Conservation (phyloP, 2,797 vertebrate genomes). For the Lycodopsis pacificus region DNA sequence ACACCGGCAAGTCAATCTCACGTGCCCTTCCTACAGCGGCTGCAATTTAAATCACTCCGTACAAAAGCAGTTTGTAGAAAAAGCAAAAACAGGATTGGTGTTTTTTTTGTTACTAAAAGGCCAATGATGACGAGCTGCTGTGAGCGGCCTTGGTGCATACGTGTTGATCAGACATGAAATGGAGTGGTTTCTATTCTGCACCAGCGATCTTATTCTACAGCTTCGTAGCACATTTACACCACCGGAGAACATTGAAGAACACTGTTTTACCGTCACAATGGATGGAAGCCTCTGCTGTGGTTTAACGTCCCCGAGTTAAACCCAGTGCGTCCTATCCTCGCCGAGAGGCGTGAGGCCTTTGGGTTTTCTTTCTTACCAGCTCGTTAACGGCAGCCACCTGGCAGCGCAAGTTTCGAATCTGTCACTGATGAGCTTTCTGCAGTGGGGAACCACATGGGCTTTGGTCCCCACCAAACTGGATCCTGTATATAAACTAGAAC, state of each 20-base stretch:
- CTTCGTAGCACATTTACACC: not conserved
- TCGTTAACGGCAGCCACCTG: constrained; percentile 13
- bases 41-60: not conserved
- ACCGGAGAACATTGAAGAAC: not conserved
- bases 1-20: not conserved
- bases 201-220: not conserved
- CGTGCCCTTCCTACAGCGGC: not conserved
- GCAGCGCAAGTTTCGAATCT: not conserved
- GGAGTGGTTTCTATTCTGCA: not conserved
- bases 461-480: not conserved
- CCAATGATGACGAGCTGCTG: not conserved
- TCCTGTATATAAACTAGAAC: not conserved
- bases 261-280: not conserved
- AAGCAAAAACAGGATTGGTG: too few species aligned
- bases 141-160: not conserved
- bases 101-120: not conserved
- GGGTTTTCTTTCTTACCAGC: not conserved
- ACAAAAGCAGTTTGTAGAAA: not conserved
- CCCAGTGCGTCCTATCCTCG: constrained; percentile 6
- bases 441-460: constrained; percentile 10
- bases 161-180: constrained; percentile 1
- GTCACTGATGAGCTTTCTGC: constrained; percentile 5
- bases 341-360: not conserved
- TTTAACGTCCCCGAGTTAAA: constrained; percentile 10
- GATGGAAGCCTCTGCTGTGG: too few species aligned